A percentile compares a stretch with the other conserved stretches of the same genome.
phyloP scores from a whole-genome alignment of 1,140 invertebrate genomes.

The Pseudomyrmex flavicornis region DNA sequence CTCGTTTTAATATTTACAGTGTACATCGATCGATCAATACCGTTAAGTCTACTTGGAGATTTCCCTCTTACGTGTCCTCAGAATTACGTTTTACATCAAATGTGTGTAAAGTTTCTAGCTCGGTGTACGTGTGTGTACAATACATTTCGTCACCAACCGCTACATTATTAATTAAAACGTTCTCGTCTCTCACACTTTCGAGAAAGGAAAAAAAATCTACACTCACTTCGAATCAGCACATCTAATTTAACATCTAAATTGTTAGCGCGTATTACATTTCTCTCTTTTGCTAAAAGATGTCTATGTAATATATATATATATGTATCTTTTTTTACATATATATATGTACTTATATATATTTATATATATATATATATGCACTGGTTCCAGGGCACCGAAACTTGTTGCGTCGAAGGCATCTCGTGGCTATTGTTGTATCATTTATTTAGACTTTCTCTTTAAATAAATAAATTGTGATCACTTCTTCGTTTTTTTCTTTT shows the following conservation, averaged over 20 bases:
- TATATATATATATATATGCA: conserved; percentile 49
- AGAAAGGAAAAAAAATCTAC: conserved; percentile 1
- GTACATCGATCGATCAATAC: conserved; percentile 68
- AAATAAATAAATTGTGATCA: conserved; percentile 80
- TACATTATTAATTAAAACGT: conserved; percentile 12
- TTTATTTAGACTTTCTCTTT: conserved; percentile 74
- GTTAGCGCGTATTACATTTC: conserved; percentile 38
- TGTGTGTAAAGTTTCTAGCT: conserved; percentile 28
- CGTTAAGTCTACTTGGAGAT: conserved; percentile 65
- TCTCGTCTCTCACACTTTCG: not conserved
- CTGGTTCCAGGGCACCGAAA: conserved; percentile 78
- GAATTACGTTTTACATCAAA: conserved; percentile 63
- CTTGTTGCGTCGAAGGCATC: conserved; percentile 82
- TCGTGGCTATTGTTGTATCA: conserved; percentile 82
- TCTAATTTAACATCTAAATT: conserved; percentile 62
- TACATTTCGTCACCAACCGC: conserved; percentile 50
- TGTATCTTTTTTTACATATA: conserved; percentile 37
- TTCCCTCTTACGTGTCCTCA: conserved; percentile 44
- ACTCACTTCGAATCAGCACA: conserved; percentile 39
- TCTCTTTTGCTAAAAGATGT: conserved; percentile 49
- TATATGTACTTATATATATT: conserved; percentile 33
- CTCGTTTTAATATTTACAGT: conserved; percentile 74
- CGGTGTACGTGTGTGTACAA: conserved; percentile 22
- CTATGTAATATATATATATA: conserved; percentile 45
- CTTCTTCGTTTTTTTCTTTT: conserved; percentile 59